Conservation (phyloP, 2,113 vertebrate species). For the Jacana jacana region DNA sequence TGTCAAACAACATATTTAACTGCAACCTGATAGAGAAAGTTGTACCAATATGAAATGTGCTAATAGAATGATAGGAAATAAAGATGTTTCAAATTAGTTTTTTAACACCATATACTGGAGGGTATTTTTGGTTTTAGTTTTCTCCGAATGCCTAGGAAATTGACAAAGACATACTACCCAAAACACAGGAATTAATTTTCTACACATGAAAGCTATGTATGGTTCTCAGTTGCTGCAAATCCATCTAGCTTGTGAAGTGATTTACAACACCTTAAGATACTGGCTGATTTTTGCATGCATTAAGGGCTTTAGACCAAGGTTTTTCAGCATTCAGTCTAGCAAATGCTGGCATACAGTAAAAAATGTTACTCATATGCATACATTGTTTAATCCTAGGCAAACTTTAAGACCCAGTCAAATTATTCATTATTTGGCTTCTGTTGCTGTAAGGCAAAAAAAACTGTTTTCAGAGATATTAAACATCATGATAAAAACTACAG, state of each 20-base stretch:
- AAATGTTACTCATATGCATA: neutral
- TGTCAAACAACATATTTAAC: neutral
- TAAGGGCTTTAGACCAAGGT: neutral
- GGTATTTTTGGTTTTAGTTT: neutral
- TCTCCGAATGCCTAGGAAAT: neutral
- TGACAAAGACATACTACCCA: neutral
- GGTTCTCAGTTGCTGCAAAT: neutral
- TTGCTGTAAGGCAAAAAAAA: neutral
- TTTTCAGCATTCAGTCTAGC: neutral
- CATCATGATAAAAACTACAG: neutral
- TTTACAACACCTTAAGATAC: neutral
- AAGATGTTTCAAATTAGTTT: neutral
- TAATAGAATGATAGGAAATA: neutral
- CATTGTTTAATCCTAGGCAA: neutral
- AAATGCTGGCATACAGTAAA: neutral
- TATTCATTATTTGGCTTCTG: neutral
- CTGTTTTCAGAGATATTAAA: neutral
- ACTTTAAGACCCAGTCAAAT: neutral
- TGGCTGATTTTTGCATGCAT: neutral
- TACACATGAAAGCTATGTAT: neutral
- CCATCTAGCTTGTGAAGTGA: neutral
- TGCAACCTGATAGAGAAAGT: neutral
- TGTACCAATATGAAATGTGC: neutral
- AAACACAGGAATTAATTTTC: neutral
- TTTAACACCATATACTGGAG: neutral